A percentile compares a stretch with the other conserved stretches of the same genome.
phyloP scores from a whole-genome alignment of 2,888 invertebrate genomes.

The Leptinotarsa peninsularis region DNA sequence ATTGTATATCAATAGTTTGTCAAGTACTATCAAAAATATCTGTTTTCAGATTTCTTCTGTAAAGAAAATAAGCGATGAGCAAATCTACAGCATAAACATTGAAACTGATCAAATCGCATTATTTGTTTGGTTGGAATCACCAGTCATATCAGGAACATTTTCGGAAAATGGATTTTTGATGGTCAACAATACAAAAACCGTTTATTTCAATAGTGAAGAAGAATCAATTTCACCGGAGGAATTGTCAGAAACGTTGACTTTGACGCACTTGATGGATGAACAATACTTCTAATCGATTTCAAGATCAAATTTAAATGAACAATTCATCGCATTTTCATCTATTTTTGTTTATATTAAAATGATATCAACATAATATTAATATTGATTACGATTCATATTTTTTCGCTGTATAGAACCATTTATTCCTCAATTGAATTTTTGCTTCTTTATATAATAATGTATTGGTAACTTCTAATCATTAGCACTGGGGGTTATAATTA shows the following conservation, averaged over 20 bases:
- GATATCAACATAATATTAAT: too few species aligned
- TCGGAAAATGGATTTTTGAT: slow-evolving; percentile 79
- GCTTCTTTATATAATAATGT: too few species aligned
- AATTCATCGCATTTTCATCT: too few species aligned
- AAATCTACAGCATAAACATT: slow-evolving; percentile 61
- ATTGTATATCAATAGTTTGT: neutral
- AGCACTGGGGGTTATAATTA: too few species aligned
- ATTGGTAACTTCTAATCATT: too few species aligned
- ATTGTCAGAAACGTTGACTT: slow-evolving; percentile 52
- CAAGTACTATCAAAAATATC: neutral
- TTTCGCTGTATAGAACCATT: too few species aligned
- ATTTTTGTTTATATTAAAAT: too few species aligned
- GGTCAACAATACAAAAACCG: slow-evolving; percentile 50
- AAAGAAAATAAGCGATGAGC: slow-evolving; percentile 42
- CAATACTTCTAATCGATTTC: slow-evolving; percentile 31
- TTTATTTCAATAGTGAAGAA: slow-evolving; percentile 54
- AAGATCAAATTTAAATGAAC: neutral
- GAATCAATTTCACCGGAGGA: slow-evolving; percentile 45
- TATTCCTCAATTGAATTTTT: too few species aligned
- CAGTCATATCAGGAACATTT: slow-evolving; percentile 72
- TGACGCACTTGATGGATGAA: slow-evolving; percentile 55
- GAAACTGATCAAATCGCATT: slow-evolving; percentile 70
- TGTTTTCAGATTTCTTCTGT: slow-evolving; percentile 52
- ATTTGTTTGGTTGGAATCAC: slow-evolving; percentile 78
- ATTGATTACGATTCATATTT: too few species aligned